Percentiles rank a stretch among this genome's conserved stretches.
Conservation (phyloP, 1,140 invertebrate species). For the Zaprionus nigranus region DNA sequence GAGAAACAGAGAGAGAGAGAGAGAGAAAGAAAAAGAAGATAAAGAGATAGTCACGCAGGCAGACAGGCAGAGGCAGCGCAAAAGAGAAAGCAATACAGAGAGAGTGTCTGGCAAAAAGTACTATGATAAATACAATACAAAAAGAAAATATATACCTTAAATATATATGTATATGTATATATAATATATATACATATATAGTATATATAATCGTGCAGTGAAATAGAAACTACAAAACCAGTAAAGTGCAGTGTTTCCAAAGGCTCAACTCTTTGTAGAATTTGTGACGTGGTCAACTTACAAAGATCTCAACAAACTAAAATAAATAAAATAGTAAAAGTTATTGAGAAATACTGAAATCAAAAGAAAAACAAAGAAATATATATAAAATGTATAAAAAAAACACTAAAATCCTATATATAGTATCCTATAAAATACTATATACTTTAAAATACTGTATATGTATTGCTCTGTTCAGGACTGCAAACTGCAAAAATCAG, state of each 20-base stretch:
- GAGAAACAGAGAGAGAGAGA: not conserved
- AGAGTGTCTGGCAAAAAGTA: conserved; percentile 13
- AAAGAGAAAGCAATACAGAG: conserved; percentile 30
- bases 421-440: too few relatives aligned
- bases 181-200: too few relatives aligned
- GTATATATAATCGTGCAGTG: not conserved
- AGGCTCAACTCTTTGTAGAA: not conserved
- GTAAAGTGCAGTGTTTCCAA: not conserved
- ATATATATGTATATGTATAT: too few relatives aligned
- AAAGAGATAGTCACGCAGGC: not conserved
- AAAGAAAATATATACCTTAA: not conserved
- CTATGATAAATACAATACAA: conserved; percentile 1
- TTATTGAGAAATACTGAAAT: not conserved
- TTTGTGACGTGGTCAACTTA: not conserved
- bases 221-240: conserved; percentile 2
- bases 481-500: not conserved
- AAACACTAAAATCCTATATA: too few relatives aligned
- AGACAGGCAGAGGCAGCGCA: conserved; percentile 1
- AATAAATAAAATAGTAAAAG: not conserved
- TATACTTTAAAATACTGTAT: too few relatives aligned
- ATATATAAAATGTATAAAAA: too few relatives aligned
- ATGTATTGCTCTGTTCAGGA: not conserved
- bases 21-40: not conserved
- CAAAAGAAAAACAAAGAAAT: too few relatives aligned
- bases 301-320: not conserved